These are phyloP conservation scores for Napeogenes sylphis DNA, from an alignment of 2,888 invertebrate species.

Conservation along the genomic window DNA sequence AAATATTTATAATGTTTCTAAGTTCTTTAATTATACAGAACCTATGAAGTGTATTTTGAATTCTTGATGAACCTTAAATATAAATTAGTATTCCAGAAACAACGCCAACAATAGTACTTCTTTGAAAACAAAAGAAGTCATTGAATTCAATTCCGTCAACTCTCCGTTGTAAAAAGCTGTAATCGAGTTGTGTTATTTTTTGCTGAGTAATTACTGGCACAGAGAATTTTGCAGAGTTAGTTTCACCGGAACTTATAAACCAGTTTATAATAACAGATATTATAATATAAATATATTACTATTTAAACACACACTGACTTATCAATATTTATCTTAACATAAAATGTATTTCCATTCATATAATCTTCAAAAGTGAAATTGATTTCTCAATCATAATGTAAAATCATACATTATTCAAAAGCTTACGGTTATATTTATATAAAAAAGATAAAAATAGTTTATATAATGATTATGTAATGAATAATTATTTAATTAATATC, in stretches of 20 bases:
- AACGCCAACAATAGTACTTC: constrained; percentile 10
- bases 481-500: no score
- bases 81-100: not conserved
- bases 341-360: not conserved
- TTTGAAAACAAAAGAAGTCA: constrained; percentile 18
- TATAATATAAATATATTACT: not conserved
- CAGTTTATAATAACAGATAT: constrained; percentile 18
- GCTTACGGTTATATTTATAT: no score
- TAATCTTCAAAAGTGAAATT: no score
- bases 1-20: no score
- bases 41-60: no score
- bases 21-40: no score
- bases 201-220: constrained; percentile 31
- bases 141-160: constrained; percentile 28
- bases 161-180: constrained; percentile 25
- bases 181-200: constrained; percentile 32
- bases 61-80: no score
- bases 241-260: constrained; percentile 23
- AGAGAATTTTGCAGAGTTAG: constrained; percentile 25
- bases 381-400: no score
- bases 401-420: no score
- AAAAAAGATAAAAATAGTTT: no score
- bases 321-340: not conserved
- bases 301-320: not conserved
- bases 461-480: no score